Base-by-base conservation (phyloP, 2,888 invertebrate species). In the Andrena bicolor region DNA sequence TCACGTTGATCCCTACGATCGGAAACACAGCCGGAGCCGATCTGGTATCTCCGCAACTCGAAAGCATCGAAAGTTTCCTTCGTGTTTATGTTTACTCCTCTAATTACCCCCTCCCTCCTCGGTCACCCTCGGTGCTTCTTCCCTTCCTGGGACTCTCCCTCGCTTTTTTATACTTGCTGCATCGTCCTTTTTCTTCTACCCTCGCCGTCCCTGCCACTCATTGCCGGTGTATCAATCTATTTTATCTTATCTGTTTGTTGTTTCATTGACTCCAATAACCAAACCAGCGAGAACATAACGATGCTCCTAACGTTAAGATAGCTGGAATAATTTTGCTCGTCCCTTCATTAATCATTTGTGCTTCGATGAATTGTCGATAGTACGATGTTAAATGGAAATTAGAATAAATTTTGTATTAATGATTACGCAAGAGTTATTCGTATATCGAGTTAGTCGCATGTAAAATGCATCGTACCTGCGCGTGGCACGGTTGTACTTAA, bases 71-170 rank as follows among this genome's bases (percentile, higher is more conserved):
- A 86, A 86, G 80, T 86, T 88, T 86, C 88, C 81, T 89, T 87
- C 90, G 88, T 93, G 92, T 93, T 93, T 93, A 93, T 92, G 92
- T 93, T 93, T 93, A 93, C 92, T 88, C 90, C 90, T 87, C 89
- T 89, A 91, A 92, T 91, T 90, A 86, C 88, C 89, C 88, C 90
- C 89, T 87, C 88, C 85, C 85, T 83, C 80, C 66, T 60, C 56
- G 69, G 72, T 71, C 72, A 70, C 79, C 80, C 82, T 80, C 75
- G 73, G 68, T 79, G 65, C 80, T 53, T 64, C 48, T 60, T 77
- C 70, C 68, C 79, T 72, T 81, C 58, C 69, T 70, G 51, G 68
- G 6, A 60, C 48, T 83, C 80, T 85, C 71, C 65, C 83, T 65
- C 82, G 60, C 84, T 84, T 82, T 76, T 73, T 69, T 56, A 32